Percentiles rank a stretch among this genome's conserved stretches.
Conservation (phyloP, 1,140 invertebrate genomes). For the fruit fly (Drosophila melanogaster) region DNA sequence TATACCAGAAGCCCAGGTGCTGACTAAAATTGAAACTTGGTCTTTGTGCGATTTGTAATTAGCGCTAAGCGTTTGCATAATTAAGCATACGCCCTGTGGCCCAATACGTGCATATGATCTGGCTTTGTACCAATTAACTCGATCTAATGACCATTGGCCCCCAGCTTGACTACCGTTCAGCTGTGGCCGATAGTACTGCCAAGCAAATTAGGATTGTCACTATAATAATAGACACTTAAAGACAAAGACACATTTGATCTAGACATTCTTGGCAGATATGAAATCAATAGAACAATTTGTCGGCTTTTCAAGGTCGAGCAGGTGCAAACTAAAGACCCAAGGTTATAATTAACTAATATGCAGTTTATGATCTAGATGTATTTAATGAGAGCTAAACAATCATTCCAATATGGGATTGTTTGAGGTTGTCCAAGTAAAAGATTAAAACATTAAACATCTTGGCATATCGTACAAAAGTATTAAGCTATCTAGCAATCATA, state of each 20-base stretch:
- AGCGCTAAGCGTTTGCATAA: constrained; percentile 72
- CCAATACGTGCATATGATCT: constrained; percentile 38
- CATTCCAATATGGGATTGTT: constrained; percentile 1
- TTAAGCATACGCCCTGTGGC: constrained; percentile 79
- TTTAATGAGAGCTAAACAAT: constrained; percentile 16
- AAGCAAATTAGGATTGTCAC: constrained; percentile 63
- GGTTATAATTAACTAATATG: constrained; percentile 45
- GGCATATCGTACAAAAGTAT: too few relatives aligned
- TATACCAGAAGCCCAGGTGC: constrained; percentile 53
- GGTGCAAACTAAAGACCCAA: constrained; percentile 37
- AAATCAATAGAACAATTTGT: constrained; percentile 67
- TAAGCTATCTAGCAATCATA: too few relatives aligned
- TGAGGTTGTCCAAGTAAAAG: neutral
- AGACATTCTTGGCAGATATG: constrained; percentile 60
- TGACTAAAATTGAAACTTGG: constrained; percentile 30
- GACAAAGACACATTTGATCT: constrained; percentile 51
- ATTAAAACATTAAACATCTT: neutral
- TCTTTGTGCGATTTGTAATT: constrained; percentile 54
- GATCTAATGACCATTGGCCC: constrained; percentile 48
- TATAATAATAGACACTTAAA: constrained; percentile 49
- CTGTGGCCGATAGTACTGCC: constrained; percentile 24
- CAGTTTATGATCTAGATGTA: constrained; percentile 21
- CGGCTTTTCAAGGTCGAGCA: constrained; percentile 57
- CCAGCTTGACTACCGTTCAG: constrained; percentile 53
- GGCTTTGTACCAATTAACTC: constrained; percentile 56